These are phyloP conservation scores for Papilio glaucus DNA, from an alignment of 1,140 invertebrate species.

Conservation along the genomic window DNA sequence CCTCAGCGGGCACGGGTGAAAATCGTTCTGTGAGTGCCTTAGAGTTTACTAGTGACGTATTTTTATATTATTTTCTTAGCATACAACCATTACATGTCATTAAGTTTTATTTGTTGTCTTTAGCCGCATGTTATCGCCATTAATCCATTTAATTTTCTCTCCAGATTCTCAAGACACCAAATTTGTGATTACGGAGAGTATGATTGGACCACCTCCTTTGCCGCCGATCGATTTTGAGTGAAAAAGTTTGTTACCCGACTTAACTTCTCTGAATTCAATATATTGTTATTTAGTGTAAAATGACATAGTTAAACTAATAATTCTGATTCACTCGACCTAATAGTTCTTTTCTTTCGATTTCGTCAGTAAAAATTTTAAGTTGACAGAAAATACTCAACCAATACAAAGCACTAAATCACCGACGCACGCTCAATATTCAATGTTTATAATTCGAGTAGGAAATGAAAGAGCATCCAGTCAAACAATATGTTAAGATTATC, in stretches of 20 bases:
- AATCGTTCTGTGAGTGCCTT: too few species aligned
- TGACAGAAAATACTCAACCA: neutral
- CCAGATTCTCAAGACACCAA: slow-evolving; percentile 51
- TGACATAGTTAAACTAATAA: neutral
- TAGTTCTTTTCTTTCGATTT: too few species aligned
- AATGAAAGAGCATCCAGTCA: neutral
- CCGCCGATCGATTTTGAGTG: slow-evolving; percentile 51
- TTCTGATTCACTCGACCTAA: too few species aligned
- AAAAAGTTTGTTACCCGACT: neutral
- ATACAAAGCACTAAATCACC: neutral
- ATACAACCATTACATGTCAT: too few species aligned
- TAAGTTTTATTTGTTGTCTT: too few species aligned
- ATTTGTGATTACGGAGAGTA: slow-evolving; percentile 42
- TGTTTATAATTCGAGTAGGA: neutral
- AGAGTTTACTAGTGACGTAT: too few species aligned
- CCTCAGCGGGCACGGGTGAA: too few species aligned
- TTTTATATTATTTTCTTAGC: too few species aligned
- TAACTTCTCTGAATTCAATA: neutral
- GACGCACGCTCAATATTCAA: neutral
- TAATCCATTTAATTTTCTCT: too few species aligned
- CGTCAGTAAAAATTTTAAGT: neutral
- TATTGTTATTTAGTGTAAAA: neutral
- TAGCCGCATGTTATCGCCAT: too few species aligned
- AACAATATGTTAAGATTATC: too few species aligned
- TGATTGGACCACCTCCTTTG: slow-evolving; percentile 42